Evolutionary conservation across 2,888 invertebrate genomes (phyloP).

Genomic region (Orthosia gracilis): DNA sequence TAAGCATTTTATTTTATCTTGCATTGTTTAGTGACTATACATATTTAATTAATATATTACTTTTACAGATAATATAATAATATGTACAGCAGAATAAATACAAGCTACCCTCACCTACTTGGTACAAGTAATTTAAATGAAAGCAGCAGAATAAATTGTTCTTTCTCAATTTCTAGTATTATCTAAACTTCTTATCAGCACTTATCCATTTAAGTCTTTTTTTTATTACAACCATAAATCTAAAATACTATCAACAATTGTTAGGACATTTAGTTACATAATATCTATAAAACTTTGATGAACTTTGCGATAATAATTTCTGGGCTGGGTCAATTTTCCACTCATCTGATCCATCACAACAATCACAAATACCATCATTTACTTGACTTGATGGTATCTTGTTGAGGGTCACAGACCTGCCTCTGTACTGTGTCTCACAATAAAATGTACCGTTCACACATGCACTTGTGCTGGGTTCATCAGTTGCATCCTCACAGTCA

Average conservation of each 20-base stretch:
- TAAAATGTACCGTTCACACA: constrained; percentile 96
- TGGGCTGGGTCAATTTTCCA: constrained; percentile 85
- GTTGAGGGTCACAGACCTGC: constrained; percentile 80
- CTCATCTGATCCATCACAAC: constrained; percentile 98
- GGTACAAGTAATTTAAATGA: constrained; percentile 8
- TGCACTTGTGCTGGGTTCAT: constrained; percentile 97
- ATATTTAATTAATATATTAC: background rate
- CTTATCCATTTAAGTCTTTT: background rate
- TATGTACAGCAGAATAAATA: constrained; percentile 61
- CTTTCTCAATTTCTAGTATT: constrained; percentile 5
- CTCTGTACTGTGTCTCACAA: constrained; percentile 92
- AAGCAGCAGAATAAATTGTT: background rate
- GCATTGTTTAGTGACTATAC: constrained; percentile 26
- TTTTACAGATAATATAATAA: constrained; percentile 32
- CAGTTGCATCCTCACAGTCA: constrained; percentile 95
- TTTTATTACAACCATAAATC: constrained; percentile 25
- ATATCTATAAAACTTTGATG: constrained; percentile 76
- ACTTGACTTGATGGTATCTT: constrained; percentile 94
- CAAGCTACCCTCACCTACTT: constrained; percentile 7
- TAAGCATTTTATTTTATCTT: constrained; percentile 14
- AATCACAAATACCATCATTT: constrained; percentile 98
- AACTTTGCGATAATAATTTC: constrained; percentile 81
- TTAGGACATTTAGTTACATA: constrained; percentile 81
- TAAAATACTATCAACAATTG: constrained; percentile 50
- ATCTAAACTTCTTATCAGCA: background rate